Base-by-base conservation (phyloP, 1,140 invertebrate species). In the Dermatophagoides farinae region DNA sequence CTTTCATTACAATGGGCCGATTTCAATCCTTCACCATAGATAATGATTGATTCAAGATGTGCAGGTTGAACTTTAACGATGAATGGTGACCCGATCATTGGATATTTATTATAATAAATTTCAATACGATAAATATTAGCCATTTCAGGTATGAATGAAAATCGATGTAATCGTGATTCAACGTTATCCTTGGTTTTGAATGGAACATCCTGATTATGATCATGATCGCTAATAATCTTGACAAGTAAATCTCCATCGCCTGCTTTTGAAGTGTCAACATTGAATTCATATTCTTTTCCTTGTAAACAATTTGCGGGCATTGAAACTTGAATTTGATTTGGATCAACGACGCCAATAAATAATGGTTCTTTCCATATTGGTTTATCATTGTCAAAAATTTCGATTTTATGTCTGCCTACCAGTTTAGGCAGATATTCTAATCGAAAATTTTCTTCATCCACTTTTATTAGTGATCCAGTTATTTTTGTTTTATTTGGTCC, bases 281-380 rank as follows among this genome's bases (percentile, higher is more conserved):
- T 80, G 64, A 86, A 82, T 60, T 80, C 80, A 54, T 83, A 83
- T 41, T 89, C 85, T 63, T 85, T 78, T 72, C 89, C 84, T 63
- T 86, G 83, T 51, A 84, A 77, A 0, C 85, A 84, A 67, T 88
- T 82, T 20, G 81, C 80, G 52, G 86, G 77, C 63, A 86, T 83
- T 43, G 80, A 75, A 52, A 89, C 78, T 58, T 82, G 80, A 16
- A 92, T 84, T 67, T 83, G 78, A 6, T 78, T 77, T 0, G 88
- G 85, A 73, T 95, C 88, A 61, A 88, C 86, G 0, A 85, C 86
- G 68, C 88, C 84, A 5, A 90, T 79, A 1, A 80, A 81, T 66
- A 77, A 76, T 4, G 78, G 78, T 64, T 80, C 78, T 12, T 78
- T 77, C 58, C 73, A 77, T 20, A 82, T 75, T 5, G 75, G 68